Conservation (phyloP, 2,797 vertebrate genomes). For the Poecile montanus region DNA sequence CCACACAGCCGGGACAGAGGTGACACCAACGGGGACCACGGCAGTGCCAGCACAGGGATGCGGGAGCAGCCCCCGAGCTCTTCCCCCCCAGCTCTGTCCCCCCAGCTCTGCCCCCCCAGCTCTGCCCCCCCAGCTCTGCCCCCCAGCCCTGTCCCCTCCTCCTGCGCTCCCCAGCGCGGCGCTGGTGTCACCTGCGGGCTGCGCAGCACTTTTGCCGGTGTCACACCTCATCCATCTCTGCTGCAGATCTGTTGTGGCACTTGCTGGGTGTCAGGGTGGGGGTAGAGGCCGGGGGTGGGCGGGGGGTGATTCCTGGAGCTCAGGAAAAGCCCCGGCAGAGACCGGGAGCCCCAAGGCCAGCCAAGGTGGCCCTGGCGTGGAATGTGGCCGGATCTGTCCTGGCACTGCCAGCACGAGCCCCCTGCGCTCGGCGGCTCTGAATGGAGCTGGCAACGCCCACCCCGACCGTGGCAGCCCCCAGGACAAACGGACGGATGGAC, state of each 20-base stretch:
- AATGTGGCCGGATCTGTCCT: rapidly evolving
- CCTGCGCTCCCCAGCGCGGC: rapidly evolving
- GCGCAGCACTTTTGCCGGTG: not conserved
- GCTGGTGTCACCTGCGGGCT: not conserved
- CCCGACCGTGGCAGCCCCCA: not conserved
- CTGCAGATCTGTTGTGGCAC: rapidly evolving
- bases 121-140: rapidly evolving
- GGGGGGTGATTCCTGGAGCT: not conserved
- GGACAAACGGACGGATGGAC: not conserved
- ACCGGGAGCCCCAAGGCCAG: rapidly evolving
- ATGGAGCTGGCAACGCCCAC: not conserved
- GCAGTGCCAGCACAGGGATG: not conserved
- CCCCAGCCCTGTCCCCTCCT: rapidly evolving
- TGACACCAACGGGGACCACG: rapidly evolving
- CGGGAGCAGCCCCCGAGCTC: rapidly evolving
- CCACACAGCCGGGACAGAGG: rapidly evolving
- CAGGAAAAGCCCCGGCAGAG: not conserved
- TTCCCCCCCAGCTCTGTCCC: not conserved
- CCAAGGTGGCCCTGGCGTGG: rapidly evolving
- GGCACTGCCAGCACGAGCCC: not conserved
- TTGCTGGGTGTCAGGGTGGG: rapidly evolving
- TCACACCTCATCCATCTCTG: not conserved
- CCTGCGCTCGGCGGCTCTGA: rapidly evolving
- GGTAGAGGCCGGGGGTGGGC: rapidly evolving
- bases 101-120: not conserved